These are phyloP conservation scores for Rhogogaster chlorosoma DNA, from an alignment of 2,888 invertebrate genomes.

Conservation along the genomic window DNA sequence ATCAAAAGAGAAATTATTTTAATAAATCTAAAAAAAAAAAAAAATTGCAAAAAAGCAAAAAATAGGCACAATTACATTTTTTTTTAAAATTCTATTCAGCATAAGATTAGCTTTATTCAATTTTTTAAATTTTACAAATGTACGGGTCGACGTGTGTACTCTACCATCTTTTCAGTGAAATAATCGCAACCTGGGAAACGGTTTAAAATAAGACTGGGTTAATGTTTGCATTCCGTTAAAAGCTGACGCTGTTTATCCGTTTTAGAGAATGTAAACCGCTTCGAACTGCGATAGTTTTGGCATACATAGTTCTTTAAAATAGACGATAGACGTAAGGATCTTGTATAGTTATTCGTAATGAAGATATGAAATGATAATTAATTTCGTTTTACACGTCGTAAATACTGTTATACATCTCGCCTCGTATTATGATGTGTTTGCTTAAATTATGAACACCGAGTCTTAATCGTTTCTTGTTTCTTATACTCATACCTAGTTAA, in stretches of 20 bases:
- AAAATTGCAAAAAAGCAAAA: no score
- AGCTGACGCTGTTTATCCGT: not conserved
- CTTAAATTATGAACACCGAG: not conserved
- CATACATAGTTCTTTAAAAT: not conserved
- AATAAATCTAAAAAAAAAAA: no score
- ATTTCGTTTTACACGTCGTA: not conserved
- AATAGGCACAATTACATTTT: no score
- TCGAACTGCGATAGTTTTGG: not conserved
- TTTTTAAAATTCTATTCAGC: no score
- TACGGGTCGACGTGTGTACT: not conserved
- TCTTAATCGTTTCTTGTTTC: not conserved
- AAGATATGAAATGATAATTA: not conserved
- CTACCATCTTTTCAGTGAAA: conserved; percentile 5
- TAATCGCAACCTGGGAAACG: not conserved
- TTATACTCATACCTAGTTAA: not conserved
- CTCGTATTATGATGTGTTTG: not conserved
- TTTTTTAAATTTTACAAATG: not conserved
- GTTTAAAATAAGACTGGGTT: not conserved
- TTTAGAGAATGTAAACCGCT: not conserved
- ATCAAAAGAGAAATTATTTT: no score
- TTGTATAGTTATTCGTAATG: not conserved
- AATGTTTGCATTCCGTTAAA: conserved; percentile 19
- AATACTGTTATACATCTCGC: not conserved
- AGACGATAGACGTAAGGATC: not conserved
- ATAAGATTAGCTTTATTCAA: not conserved